Base-by-base conservation (phyloP, 2,888 invertebrate species). In the Drosophila atripex region DNA sequence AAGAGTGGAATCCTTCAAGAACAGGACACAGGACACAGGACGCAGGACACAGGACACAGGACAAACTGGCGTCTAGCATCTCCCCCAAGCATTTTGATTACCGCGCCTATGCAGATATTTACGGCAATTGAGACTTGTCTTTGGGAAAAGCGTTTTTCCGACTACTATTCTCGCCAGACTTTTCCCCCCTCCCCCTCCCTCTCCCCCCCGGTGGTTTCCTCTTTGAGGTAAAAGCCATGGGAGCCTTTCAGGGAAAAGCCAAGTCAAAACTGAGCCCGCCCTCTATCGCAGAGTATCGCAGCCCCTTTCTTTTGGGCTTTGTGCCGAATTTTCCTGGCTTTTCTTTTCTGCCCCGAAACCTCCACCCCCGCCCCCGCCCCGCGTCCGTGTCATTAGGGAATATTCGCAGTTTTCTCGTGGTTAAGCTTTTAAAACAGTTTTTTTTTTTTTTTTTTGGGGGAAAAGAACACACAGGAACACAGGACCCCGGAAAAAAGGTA, bases 371-470 rank as follows among this genome's bases (percentile, higher is more conserved):
- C 63, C 54, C 63, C 55, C 69, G 39, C 5, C 16, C 63, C 4
- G 21, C 4, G 21, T 23, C 21, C 4, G 71, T 73, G 79, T 85
- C 85, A 88, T 88, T 85, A 85, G 85, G 88, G 88, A 88, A 87
- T 87, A 76, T 85, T 75, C 83, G 66, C 86, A 77, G 73, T 78
- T 78, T 80, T 84, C 64, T 76, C 60, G 76, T 88, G 88, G 88
- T 86, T 84, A 84, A 88, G 84, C 82, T 84, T 86, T 88, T 78
- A 84, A 84, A 84, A 84, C 82, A 75, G 88, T 84, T 84, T 80
- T 85, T 35, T n/a, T n/a, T n/a, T n/a, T n/a, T n/a, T n/a, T n/a
- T n/a, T n/a, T n/a, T n/a, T n/a, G n/a, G n/a, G n/a, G 35, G 68
- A 66, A 87, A 85, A 77, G 86, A 80, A 82, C 82, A 76, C 78